Conservation (phyloP, 1,140 invertebrate genomes). For the Eulimnadia texana region DNA sequence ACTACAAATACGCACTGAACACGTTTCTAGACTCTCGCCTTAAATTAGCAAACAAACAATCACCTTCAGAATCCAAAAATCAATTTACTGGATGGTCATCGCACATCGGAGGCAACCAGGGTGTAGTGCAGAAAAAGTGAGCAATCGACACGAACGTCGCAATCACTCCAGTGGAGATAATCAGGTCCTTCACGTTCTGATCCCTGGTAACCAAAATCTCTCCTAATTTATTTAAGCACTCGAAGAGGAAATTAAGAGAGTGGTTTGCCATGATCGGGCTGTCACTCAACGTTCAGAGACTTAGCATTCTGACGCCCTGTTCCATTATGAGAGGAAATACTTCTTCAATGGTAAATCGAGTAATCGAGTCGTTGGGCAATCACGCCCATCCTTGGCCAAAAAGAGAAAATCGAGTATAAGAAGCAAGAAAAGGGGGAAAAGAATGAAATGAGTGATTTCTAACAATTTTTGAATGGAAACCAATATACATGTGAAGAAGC, state of each 20-base stretch:
- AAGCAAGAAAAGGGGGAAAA: too few relatives aligned
- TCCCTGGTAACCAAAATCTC: not conserved
- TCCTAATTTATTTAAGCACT: not conserved
- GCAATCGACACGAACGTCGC: not conserved
- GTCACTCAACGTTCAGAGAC: not conserved
- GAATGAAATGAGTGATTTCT: too few relatives aligned
- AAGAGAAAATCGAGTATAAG: too few relatives aligned
- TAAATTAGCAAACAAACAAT: not conserved
- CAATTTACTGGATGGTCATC: not conserved
- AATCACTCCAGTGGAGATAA: not conserved
- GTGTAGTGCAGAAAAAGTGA: not conserved
- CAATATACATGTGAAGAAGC: too few relatives aligned
- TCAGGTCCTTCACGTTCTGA: not conserved
- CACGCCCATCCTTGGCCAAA: too few relatives aligned
- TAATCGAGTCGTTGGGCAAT: too few relatives aligned
- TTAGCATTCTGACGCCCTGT: not conserved
- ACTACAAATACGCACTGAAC: not conserved
- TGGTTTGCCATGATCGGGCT: not conserved
- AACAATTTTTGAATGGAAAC: too few relatives aligned
- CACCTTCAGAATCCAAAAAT: not conserved
- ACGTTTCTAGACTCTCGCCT: not conserved
- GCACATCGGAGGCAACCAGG: not conserved
- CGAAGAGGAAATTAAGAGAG: not conserved
- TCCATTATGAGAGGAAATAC: not conserved
- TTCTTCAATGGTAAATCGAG: not conserved